phyloP scores from a whole-genome alignment of 2,797 vertebrate genomes.

The Micropoecilia bifurca region DNA sequence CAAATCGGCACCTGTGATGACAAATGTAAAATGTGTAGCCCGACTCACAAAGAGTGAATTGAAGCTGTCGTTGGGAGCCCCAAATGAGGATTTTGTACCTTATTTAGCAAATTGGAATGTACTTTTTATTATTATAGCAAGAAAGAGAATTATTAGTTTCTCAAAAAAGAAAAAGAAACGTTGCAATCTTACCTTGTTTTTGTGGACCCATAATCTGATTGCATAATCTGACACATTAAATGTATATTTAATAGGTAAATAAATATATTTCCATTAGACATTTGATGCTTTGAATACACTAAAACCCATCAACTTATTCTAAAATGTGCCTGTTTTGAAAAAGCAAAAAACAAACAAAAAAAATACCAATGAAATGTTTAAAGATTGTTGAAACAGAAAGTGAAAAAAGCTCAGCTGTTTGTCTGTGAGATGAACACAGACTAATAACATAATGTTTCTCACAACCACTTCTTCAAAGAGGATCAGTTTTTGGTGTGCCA shows the following conservation, averaged over 20 bases:
- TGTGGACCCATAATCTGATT: neutral
- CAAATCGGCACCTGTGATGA: neutral
- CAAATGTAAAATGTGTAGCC: neutral
- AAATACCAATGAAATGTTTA: neutral
- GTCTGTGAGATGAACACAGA: neutral
- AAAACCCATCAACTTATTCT: neutral
- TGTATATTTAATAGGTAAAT: neutral
- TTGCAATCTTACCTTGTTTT: neutral
- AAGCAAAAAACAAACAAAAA: too few species aligned
- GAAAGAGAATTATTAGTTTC: neutral
- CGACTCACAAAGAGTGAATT: neutral
- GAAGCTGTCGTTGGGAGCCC: neutral
- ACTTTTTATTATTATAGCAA: neutral
- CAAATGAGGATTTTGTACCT: neutral
- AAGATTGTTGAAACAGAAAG: neutral
- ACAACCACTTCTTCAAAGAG: slow-evolving; percentile 5
- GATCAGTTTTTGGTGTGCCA: neutral
- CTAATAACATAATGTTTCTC: slow-evolving; percentile 1
- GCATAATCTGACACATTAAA: neutral
- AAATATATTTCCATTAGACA: neutral
- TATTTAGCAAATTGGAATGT: neutral
- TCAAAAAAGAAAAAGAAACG: neutral
- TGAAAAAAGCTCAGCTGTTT: neutral
- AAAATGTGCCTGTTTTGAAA: neutral
- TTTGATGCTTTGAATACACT: neutral